Evolutionary conservation across 1,140 invertebrate species (phyloP).

Genomic region (Euwallacea similis): DNA sequence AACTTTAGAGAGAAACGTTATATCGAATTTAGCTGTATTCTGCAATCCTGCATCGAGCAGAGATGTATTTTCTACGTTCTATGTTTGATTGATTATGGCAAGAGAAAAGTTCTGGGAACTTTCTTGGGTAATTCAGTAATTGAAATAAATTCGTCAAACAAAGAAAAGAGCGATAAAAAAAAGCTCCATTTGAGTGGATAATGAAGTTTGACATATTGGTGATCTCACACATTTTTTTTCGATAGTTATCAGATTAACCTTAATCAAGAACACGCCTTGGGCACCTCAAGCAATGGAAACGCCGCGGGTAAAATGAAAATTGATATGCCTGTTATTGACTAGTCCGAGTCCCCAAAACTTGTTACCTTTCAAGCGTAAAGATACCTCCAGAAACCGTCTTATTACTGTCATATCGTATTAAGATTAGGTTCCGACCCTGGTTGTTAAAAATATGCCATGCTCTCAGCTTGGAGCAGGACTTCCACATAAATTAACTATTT

Average conservation of each 20-base stretch:
- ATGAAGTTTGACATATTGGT: background rate
- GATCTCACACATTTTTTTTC: background rate
- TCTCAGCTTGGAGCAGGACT: too few species aligned
- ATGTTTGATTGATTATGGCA: constrained; percentile 1
- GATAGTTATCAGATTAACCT: background rate
- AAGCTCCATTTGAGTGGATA: too few species aligned
- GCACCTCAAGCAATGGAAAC: background rate
- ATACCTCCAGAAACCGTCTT: too few species aligned
- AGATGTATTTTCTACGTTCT: background rate
- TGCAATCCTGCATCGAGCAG: background rate
- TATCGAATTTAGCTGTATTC: background rate
- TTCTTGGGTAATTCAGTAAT: too few species aligned
- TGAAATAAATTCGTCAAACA: background rate
- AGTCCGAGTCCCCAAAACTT: too few species aligned
- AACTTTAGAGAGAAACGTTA: background rate
- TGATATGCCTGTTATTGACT: too few species aligned
- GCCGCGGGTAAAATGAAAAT: too few species aligned
- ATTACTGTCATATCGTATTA: too few species aligned
- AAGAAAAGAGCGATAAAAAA: background rate
- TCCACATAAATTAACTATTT: too few species aligned
- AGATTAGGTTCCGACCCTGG: too few species aligned
- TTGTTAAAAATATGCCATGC: too few species aligned
- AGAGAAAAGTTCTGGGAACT: background rate
- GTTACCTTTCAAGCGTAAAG: too few species aligned
- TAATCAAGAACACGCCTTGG: background rate